These are phyloP conservation scores for Papilio protenor DNA, from an alignment of 2,888 invertebrate genomes.

Conservation along the genomic window DNA sequence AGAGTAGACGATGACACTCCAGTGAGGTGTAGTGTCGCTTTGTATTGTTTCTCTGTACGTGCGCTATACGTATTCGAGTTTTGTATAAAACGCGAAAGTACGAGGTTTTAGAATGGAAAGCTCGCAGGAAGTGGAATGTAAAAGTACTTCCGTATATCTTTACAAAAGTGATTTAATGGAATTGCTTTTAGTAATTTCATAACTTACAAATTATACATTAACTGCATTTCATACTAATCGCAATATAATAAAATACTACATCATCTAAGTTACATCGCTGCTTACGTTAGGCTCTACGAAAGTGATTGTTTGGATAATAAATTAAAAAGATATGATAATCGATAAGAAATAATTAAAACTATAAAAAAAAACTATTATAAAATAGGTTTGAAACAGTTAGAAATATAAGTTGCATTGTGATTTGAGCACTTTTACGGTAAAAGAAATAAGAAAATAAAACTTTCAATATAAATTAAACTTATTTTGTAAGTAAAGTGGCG, in stretches of 20 bases:
- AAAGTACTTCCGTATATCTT: slow-evolving; percentile 34
- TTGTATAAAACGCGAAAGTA: slow-evolving; percentile 36
- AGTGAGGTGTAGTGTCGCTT: slow-evolving; percentile 48
- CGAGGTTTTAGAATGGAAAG: slow-evolving; percentile 40
- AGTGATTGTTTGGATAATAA: no score
- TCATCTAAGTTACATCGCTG: no score
- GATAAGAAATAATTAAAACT: no score
- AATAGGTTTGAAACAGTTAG: no score
- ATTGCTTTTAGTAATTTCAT: slow-evolving; percentile 4
- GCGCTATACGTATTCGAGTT: slow-evolving; percentile 42
- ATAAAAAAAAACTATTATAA: no score
- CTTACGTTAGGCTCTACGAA: no score
- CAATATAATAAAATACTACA: not conserved
- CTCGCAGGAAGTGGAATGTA: slow-evolving; percentile 42
- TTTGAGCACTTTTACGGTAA: no score
- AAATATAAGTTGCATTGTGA: no score
- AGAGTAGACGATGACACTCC: slow-evolving; percentile 72
- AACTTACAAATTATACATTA: not conserved
- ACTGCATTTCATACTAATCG: not conserved
- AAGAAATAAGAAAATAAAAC: no score
- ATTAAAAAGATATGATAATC: no score
- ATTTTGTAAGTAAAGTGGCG: no score
- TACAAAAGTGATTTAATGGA: slow-evolving; percentile 1
- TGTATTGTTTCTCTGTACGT: slow-evolving; percentile 39
- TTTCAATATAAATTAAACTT: no score